Evolutionary conservation across 92 coral and sea anemone genomes (phyloP).

Genomic region (Parazoanthus swiftii): DNA sequence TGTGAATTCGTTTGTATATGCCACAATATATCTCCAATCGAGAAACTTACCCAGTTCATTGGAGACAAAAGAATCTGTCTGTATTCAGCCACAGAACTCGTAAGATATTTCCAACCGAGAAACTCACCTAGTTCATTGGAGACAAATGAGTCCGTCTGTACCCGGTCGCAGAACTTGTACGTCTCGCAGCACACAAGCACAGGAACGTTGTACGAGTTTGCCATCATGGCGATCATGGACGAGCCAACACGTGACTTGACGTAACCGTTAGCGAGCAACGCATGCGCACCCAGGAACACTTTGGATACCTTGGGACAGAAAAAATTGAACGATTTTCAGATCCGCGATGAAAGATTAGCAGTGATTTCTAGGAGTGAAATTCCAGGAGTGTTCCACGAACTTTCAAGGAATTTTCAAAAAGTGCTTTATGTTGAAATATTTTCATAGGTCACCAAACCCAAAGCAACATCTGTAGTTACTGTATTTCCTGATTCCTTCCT

Average conservation of each 20-base stretch:
- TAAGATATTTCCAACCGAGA: not conserved
- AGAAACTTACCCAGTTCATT: conserved; percentile 82
- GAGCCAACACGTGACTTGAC: conserved; percentile 99
- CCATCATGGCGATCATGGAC: conserved; percentile 96
- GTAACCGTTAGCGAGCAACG: conserved; percentile 95
- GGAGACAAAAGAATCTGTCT: conserved; percentile 93
- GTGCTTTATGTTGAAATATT: no score
- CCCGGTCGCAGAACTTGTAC: conserved; percentile 95
- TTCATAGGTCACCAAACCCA: no score
- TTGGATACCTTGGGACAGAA: conserved; percentile 76
- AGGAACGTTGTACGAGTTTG: conserved; percentile 93
- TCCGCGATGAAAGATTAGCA: no score
- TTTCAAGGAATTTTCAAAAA: no score
- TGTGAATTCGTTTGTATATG: no score
- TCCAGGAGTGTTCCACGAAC: no score
- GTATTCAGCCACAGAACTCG: conserved; percentile 70
- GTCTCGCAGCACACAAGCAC: conserved; percentile 99
- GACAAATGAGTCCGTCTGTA: conserved; percentile 97
- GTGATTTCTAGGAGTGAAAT: no score
- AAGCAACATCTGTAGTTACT: no score
- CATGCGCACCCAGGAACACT: conserved; percentile 99
- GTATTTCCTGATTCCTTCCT: no score
- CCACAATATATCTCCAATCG: no score
- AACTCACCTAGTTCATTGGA: conserved; percentile 89
- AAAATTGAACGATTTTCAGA: not conserved